Base-by-base conservation (phyloP, 1,140 invertebrate genomes). In the Heliconius hewitsoni region DNA sequence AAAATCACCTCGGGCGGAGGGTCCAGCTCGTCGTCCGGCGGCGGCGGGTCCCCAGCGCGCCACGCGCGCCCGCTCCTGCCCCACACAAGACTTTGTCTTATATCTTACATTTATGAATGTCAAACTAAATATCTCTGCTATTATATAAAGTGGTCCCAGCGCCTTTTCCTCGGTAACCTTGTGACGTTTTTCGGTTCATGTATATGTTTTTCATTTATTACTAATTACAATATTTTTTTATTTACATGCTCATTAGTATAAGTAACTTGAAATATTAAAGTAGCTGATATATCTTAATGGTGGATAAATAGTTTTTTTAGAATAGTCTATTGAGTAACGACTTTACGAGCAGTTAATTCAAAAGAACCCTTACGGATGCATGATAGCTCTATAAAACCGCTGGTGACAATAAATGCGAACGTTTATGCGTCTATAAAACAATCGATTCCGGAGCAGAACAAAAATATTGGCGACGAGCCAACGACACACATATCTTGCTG, bases 1-100 rank as follows among this genome's bases (percentile, higher is more conserved):
- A 94, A 94, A 94, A 93, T 94, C 93, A 94, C 93, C 93, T 94
- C 91, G 86, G 89, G 87, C 75, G 89, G 90, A 85, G 89, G 89
- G 75, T 93, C 91, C 91, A 92, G 79, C 77, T 93, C 91, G 83
- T 93, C 91, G 71, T 93, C 91, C 73, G 86, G 86, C 75, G 89
- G 86, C 81, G 89, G 89, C 82, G 91, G 90, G 86, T 93, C 93
- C 74, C 88, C 84, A 74, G 89, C 86, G 81, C 91, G 87, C 93
- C 92, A 93, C 80, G 86, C 82, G 81, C 91, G 90, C 81, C 90
- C 91, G 91, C 93, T 94, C 93, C 93, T 94, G 93, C 83, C 90
- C 90, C 91, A 91, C 86, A 92, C 85, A 92, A 91, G 84, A 93
- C 79, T 86, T 82, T 76, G 86, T 91, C 89, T 91, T 84, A 84